Evolutionary conservation across 2,113 vertebrate species (phyloP).

Genomic region (Neotoma lepida): DNA sequence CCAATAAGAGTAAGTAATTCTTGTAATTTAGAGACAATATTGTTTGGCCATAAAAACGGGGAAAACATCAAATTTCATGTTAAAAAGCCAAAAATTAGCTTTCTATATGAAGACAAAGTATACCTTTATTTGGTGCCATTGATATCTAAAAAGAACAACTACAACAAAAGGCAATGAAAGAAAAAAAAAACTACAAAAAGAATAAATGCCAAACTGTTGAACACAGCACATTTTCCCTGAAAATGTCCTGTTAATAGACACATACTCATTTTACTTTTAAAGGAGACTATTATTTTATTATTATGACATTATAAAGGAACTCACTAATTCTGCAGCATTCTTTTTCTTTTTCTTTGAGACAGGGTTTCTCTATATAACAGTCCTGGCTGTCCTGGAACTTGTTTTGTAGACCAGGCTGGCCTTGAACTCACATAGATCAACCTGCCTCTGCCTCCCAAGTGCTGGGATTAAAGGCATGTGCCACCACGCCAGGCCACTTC

Average conservation of each 20-base stretch:
- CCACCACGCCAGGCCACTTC: background rate
- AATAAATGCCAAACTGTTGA: background rate
- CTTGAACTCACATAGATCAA: too few species aligned
- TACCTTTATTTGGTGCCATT: background rate
- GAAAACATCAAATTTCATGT: background rate
- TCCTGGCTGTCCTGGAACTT: too few species aligned
- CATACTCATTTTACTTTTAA: background rate
- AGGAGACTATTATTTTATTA: background rate
- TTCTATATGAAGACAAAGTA: conserved; percentile 20
- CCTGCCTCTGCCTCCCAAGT: too few species aligned
- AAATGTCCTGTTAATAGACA: background rate
- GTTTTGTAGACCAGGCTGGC: too few species aligned
- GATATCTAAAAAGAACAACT: background rate
- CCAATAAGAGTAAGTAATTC: conserved; percentile 24
- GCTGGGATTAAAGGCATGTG: too few species aligned
- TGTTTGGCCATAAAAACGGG: background rate
- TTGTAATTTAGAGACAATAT: background rate
- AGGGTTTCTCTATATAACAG: too few species aligned
- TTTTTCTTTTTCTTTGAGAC: too few species aligned
- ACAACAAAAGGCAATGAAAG: background rate
- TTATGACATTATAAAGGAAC: background rate
- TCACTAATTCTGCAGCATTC: background rate
- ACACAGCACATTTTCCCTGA: background rate
- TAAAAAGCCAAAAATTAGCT: conserved; percentile 34
- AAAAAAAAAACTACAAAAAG: background rate